Evolutionary conservation across 2,113 vertebrate genomes (phyloP).

Genomic region (Scomber japonicus): DNA sequence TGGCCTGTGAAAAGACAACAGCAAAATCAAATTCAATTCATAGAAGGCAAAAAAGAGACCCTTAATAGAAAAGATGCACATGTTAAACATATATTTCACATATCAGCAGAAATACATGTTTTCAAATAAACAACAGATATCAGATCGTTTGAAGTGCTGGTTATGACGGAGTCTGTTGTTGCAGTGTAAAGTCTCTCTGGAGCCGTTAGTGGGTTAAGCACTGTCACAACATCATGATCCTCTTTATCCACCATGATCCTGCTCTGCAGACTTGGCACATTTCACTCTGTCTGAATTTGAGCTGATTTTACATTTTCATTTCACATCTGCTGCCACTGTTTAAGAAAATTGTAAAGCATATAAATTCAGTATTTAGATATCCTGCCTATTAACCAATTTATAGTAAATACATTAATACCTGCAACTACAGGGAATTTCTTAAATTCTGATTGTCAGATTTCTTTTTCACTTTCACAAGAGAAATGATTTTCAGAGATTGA

Average conservation of each 20-base stretch:
- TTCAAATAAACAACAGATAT: background rate
- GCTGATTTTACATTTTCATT: conserved; percentile 23
- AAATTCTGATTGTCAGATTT: too few relatives aligned
- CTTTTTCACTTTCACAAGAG: too few relatives aligned
- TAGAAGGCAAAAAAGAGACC: background rate
- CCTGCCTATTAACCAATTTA: background rate
- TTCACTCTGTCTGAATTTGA: conserved; percentile 34
- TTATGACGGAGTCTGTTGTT: background rate
- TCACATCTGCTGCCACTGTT: background rate
- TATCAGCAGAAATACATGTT: too few relatives aligned
- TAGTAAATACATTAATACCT: background rate
- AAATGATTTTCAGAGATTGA: too few relatives aligned
- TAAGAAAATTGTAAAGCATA: background rate
- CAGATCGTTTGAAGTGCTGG: background rate
- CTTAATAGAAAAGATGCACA: too few relatives aligned
- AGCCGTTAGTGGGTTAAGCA: conserved; percentile 20
- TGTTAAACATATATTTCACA: too few relatives aligned
- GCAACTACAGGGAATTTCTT: too few relatives aligned
- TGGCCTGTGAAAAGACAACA: conserved; percentile 81
- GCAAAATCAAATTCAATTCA: background rate
- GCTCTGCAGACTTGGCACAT: conserved; percentile 53
- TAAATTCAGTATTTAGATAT: background rate
- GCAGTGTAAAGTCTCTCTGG: background rate
- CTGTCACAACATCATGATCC: conserved; percentile 54
- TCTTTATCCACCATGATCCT: conserved; percentile 69